Evolutionary conservation across 2,797 vertebrate species (phyloP).

Genomic region (Perodicticus potto): DNA sequence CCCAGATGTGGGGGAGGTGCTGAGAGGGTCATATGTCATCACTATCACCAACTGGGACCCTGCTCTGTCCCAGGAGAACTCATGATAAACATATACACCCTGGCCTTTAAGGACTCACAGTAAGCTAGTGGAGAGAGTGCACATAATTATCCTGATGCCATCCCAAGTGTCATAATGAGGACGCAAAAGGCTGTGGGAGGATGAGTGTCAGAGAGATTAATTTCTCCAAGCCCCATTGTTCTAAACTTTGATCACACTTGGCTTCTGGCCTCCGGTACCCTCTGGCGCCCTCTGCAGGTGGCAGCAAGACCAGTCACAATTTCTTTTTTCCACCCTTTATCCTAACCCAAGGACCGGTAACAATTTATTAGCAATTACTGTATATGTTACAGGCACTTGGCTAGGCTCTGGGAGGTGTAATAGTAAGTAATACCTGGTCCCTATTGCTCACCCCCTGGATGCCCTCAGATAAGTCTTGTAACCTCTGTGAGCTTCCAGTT

Average conservation of each 20-base stretch:
- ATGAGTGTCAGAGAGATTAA: background rate
- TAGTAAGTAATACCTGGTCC: background rate
- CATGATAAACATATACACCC: background rate
- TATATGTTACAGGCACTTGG: background rate
- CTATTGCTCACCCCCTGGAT: background rate
- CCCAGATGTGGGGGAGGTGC: background rate
- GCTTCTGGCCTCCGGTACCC: background rate
- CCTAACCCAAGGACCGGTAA: background rate
- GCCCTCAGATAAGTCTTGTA: background rate
- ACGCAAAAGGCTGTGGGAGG: background rate
- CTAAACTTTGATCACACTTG: background rate
- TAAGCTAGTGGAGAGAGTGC: background rate
- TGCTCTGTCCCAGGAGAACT: background rate
- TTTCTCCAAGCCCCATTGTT: background rate
- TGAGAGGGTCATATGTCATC: background rate
- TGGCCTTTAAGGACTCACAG: background rate
- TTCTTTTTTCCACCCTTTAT: background rate
- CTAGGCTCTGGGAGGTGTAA: too few species aligned
- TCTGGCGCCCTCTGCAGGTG: background rate
- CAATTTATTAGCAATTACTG: background rate
- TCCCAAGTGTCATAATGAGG: background rate
- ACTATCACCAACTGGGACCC: background rate
- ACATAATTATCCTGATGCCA: background rate
- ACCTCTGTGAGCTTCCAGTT: background rate
- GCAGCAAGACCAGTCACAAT: background rate